Conservation (phyloP, 2,113 vertebrate genomes). For the Syrrhaptes paradoxus region DNA sequence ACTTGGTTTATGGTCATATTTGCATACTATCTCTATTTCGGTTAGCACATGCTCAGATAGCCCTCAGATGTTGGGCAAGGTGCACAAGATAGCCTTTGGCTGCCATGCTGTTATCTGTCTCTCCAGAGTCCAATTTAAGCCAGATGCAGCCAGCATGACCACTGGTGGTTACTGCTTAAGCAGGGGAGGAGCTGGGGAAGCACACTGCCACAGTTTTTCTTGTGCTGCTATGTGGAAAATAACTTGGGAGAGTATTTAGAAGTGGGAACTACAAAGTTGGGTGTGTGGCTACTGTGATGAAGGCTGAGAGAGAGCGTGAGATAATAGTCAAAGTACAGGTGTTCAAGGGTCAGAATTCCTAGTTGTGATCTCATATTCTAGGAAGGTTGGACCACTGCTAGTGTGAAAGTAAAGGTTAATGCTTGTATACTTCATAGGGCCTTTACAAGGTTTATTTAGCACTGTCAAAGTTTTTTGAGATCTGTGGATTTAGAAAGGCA, state of each 20-base stretch:
- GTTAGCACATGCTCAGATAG: no score
- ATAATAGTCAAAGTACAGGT: background rate
- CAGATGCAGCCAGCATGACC: no score
- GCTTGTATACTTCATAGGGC: background rate
- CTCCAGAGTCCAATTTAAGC: no score
- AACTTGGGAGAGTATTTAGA: background rate
- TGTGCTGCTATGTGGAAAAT: background rate
- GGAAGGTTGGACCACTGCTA: background rate
- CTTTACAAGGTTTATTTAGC: background rate
- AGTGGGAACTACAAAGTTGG: background rate
- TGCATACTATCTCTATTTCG: no score
- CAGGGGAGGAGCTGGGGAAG: no score
- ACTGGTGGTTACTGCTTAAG: no score
- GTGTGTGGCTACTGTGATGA: background rate
- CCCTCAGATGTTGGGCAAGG: no score
- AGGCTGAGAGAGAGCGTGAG: background rate
- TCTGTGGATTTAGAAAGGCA: background rate
- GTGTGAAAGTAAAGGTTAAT: background rate
- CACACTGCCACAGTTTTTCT: background rate
- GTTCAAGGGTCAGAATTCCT: background rate
- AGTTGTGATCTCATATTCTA: background rate
- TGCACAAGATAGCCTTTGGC: no score
- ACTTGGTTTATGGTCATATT: no score
- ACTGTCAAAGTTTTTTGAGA: background rate
- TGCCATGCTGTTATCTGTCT: no score